Percentiles rank a stretch among this genome's conserved stretches.
These are phyloP conservation scores for Haemorhous mexicanus DNA, from an alignment of 2,113 vertebrate species.

Conservation along the genomic window DNA sequence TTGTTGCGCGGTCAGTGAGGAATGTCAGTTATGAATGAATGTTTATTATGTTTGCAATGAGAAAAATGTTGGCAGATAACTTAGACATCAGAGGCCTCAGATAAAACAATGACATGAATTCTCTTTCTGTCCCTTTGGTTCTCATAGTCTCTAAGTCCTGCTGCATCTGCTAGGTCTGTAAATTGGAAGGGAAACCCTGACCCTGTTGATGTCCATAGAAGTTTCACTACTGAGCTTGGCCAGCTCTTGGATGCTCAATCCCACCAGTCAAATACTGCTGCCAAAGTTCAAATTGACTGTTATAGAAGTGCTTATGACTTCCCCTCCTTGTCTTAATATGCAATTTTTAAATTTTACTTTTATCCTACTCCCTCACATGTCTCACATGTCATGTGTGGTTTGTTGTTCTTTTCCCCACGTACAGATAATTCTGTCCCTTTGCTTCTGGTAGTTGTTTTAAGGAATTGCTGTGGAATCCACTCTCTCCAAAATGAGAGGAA, in stretches of 20 bases:
- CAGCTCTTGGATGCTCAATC: not conserved
- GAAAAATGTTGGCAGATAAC: slow-evolving; percentile 5
- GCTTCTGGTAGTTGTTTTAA: not conserved
- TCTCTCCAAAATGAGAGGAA: not conserved
- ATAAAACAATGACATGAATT: not conserved
- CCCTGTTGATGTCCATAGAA: not conserved
- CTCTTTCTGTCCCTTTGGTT: not conserved
- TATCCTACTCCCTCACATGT: not conserved
- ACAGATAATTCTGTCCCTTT: not conserved
- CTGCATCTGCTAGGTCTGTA: not conserved
- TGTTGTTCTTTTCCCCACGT: not conserved
- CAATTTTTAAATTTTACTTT: not conserved
- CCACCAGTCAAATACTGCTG: not conserved
- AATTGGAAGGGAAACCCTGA: not conserved
- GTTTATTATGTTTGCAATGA: not conserved
- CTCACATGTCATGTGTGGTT: not conserved
- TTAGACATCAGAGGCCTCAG: not conserved
- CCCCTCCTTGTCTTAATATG: not conserved
- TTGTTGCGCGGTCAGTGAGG: not conserved
- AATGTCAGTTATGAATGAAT: not conserved
- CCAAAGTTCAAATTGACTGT: not conserved
- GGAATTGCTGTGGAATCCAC: not conserved
- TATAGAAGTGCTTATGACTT: not conserved
- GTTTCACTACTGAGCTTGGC: not conserved
- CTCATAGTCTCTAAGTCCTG: not conserved